phyloP scores from a whole-genome alignment of 2,888 invertebrate genomes.

The Philhelius pedissequus region DNA sequence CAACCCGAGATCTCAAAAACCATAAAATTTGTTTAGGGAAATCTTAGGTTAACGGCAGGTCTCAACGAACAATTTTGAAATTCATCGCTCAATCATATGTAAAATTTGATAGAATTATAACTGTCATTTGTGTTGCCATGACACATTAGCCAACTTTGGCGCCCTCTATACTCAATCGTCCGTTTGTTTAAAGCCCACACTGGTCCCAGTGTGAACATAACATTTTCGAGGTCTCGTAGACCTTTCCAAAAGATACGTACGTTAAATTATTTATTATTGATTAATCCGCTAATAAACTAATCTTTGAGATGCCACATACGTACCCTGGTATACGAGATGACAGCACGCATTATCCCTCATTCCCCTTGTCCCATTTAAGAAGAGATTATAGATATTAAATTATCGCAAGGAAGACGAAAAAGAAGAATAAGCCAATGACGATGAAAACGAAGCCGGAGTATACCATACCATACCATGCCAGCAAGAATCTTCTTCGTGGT shows the following conservation, averaged over 20 bases:
- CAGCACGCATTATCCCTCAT: constrained; percentile 64
- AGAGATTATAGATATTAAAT: constrained; percentile 66
- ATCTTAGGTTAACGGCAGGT: too few species aligned
- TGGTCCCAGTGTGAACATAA: not conserved
- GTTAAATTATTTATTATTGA: constrained; percentile 69
- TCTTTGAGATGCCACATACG: constrained; percentile 60
- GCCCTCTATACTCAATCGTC: not conserved
- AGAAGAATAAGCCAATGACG: not conserved
- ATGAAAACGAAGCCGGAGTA: not conserved
- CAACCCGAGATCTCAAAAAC: too few species aligned
- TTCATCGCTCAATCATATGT: too few species aligned
- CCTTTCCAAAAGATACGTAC: constrained; percentile 37
- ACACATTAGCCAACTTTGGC: not conserved
- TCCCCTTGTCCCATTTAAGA: constrained; percentile 53
- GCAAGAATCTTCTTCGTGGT: constrained; percentile 9
- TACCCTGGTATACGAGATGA: constrained; percentile 55
- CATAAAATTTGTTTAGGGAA: too few species aligned
- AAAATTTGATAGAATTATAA: too few species aligned
- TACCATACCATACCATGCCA: constrained; percentile 25
- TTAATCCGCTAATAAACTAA: constrained; percentile 69
- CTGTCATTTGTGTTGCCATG: too few species aligned
- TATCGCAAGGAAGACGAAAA: constrained; percentile 38
- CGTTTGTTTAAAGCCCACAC: not conserved
- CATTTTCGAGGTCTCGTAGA: not conserved
- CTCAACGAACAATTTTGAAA: too few species aligned